Evolutionary conservation across 2,888 invertebrate species (phyloP), one percentile per base, ranked within the genome.

Genomic region (Diarsia mendica): DNA sequence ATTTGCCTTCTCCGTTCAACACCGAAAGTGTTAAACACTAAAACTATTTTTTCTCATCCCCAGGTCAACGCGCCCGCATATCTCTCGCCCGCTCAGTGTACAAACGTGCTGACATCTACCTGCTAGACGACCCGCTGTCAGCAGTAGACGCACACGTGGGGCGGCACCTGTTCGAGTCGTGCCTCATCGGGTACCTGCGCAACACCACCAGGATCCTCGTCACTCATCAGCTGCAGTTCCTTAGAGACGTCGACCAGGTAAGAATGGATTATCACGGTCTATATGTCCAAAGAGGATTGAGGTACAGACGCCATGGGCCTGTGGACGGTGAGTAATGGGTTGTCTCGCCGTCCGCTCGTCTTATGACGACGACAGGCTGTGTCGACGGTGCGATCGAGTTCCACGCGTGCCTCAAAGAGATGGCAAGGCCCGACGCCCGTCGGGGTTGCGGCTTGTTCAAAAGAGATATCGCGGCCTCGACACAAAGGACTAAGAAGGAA

Each of bases 111-210:
- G 98, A 99, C 86, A 98, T 99, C 84, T 99, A 99, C 91, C 94
- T 99, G 23, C 94, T 99, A 72, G 99, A 99, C 92, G 99, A 99
- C 95, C 99, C 99, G 0, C 95, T 99, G 55, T 98, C 98, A 79
- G 99, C 99, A 0, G 99, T 99, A n/a, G 99, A 99, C 94, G 97
- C 99, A 0, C 98, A 98, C 92, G 99, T 99, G 1, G 98, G 99
- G 1, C 97, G 98, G 8, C 98, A 98, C 93, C 96, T 99, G 85
- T 99, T 99, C 94, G 98, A 99, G 90, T 97, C 98, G 89, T 98
- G 98, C 89, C 97, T 98, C 71, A 96, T 94, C 51, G 96, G 97
- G 10, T 97, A 97, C 88, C 94, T 98, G 85, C 95, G 97, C n/a
- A 96, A 97, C 81, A 97, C 98, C 90, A 98, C 98, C 0, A 95